These are phyloP conservation scores for Zosterops hypoxanthus DNA, from an alignment of 2,113 vertebrate genomes.

Conservation along the genomic window DNA sequence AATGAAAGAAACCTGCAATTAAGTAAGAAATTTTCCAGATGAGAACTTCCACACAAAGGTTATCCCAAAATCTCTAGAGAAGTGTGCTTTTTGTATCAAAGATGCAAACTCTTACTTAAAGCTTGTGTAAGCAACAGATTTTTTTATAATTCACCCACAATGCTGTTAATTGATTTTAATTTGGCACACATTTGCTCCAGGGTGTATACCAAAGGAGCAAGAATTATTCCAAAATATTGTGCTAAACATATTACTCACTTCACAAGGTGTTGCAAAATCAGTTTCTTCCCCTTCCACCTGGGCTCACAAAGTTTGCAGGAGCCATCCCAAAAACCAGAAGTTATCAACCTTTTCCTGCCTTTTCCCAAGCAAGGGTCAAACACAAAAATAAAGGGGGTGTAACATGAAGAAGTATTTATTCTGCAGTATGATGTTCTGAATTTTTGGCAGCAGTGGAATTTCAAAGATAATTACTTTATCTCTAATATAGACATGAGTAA, in stretches of 20 bases:
- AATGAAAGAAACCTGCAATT: neutral
- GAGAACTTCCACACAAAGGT: neutral
- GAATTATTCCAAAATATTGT: neutral
- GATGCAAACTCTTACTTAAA: neutral
- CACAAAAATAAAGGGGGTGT: neutral
- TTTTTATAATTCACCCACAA: neutral
- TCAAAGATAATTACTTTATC: constrained; percentile 63
- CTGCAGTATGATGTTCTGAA: neutral
- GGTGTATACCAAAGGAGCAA: neutral
- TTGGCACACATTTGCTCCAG: rapidly evolving
- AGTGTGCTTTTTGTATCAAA: neutral
- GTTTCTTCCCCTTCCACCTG: neutral
- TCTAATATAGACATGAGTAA: constrained; percentile 66
- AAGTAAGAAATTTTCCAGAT: neutral
- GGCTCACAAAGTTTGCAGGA: neutral
- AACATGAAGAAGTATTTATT: constrained; percentile 36
- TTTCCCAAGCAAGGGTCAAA: neutral
- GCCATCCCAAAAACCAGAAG: neutral
- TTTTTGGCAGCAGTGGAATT: constrained; percentile 51
- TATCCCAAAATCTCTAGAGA: neutral
- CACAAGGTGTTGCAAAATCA: neutral
- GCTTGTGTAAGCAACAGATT: neutral
- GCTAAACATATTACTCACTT: neutral
- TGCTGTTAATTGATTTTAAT: neutral
- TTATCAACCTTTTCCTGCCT: neutral